Evolutionary conservation across 1,140 invertebrate species (phyloP).

Genomic region (Pseudomyrmex gracilis): DNA sequence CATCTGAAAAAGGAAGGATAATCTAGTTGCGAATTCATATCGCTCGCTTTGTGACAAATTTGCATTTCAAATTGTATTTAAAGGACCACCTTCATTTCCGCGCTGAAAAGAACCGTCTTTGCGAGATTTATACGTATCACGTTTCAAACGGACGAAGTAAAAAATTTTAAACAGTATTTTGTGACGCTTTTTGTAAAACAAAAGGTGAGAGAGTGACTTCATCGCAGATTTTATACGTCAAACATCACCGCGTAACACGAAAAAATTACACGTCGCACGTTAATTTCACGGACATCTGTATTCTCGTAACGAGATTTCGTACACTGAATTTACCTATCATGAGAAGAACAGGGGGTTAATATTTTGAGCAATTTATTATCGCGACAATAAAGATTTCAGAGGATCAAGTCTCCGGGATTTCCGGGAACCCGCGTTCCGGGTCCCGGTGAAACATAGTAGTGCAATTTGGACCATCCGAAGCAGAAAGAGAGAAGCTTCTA

Average conservation of each 20-base stretch:
- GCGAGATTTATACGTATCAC: constrained; percentile 19
- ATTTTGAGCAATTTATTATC: constrained; percentile 34
- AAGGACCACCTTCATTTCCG: neutral
- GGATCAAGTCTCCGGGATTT: neutral
- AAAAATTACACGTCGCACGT: neutral
- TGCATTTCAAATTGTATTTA: constrained; percentile 57
- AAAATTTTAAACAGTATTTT: neutral
- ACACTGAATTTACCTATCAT: neutral
- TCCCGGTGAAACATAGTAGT: neutral
- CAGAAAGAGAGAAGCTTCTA: neutral
- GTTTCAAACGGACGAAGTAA: neutral
- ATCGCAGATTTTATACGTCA: too few relatives aligned
- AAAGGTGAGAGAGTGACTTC: neutral
- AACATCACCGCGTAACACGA: too few relatives aligned
- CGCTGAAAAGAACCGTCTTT: constrained; percentile 21
- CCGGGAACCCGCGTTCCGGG: neutral
- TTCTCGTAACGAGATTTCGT: neutral
- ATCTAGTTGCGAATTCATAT: constrained; percentile 10
- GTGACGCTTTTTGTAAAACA: constrained; percentile 7
- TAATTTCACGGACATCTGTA: constrained; percentile 6
- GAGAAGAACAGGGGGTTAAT: neutral
- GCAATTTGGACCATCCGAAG: constrained; percentile 5
- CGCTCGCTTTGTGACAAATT: constrained; percentile 16
- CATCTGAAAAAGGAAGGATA: constrained; percentile 6
- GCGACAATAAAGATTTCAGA: constrained; percentile 9